Conservation (phyloP, 2,888 invertebrate species). For the Aspidapion aeneum region DNA sequence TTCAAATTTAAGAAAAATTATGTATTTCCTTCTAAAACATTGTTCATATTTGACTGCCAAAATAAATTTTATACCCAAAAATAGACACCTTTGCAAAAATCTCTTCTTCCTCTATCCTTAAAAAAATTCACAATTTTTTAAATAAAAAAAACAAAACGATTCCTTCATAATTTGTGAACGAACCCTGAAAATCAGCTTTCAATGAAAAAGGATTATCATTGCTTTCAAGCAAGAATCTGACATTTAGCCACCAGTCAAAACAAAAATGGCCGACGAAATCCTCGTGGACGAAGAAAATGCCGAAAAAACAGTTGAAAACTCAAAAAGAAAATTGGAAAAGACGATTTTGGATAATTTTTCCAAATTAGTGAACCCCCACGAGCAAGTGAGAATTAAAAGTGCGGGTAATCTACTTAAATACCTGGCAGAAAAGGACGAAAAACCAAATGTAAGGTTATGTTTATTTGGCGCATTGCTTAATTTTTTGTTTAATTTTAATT, state of each 20-base stretch:
- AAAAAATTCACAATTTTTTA: too few species aligned
- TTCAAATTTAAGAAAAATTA: too few species aligned
- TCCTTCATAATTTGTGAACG: too few species aligned
- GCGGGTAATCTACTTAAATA: conserved; percentile 47
- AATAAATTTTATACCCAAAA: too few species aligned
- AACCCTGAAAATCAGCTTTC: too few species aligned
- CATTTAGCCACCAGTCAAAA: neutral
- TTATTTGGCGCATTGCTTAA: conserved; percentile 4
- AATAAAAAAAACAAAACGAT: too few species aligned
- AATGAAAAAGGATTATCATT: too few species aligned
- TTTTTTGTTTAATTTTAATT: conserved; percentile 5
- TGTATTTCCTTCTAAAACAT: too few species aligned
- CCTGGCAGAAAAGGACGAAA: conserved; percentile 40
- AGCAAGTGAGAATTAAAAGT: conserved; percentile 45
- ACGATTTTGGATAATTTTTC: conserved; percentile 49
- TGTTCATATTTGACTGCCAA: too few species aligned
- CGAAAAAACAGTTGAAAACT: neutral
- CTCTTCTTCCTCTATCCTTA: too few species aligned
- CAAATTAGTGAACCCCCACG: conserved; percentile 44
- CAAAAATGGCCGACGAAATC: neutral
- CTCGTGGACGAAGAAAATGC: neutral
- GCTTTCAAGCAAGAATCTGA: too few species aligned
- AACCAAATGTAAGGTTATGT: conserved; percentile 44
- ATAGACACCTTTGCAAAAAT: too few species aligned
- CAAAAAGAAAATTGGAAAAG: conserved; percentile 33